Evolutionary conservation across 2,888 invertebrate species (phyloP).

Genomic region (Cephus spinipes): DNA sequence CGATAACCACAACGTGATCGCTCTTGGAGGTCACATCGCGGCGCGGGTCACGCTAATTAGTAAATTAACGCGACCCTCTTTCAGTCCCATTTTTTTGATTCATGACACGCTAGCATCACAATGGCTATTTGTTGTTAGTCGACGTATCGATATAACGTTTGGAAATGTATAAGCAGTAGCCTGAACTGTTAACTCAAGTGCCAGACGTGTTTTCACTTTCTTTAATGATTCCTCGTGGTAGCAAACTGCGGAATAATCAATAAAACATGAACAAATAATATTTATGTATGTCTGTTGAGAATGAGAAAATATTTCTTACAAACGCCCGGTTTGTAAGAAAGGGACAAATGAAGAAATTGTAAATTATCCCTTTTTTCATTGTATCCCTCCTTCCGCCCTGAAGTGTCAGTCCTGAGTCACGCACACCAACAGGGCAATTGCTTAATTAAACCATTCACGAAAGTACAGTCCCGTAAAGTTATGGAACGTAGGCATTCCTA

Average conservation of each 20-base stretch:
- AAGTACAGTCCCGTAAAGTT: constrained; percentile 35
- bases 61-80: constrained; percentile 10
- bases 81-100: not conserved
- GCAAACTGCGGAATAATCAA: not conserved
- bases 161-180: not conserved
- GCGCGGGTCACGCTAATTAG: constrained; percentile 31
- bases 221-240: not conserved
- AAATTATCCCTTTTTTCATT: not conserved
- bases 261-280: not conserved
- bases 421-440: constrained; percentile 40
- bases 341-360: not conserved
- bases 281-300: not conserved
- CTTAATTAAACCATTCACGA: constrained; percentile 51
- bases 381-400: not conserved
- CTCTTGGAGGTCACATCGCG: not conserved
- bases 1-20: not conserved
- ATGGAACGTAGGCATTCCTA: constrained; percentile 45
- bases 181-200: not conserved
- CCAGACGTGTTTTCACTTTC: not conserved
- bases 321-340: not conserved
- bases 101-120: constrained; percentile 20
- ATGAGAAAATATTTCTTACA: not conserved
- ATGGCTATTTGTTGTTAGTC: not conserved
- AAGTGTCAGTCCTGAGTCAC: not conserved
- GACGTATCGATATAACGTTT: not conserved